phyloP scores from a whole-genome alignment of 2,113 vertebrate genomes.

The Corythornis madagascariensis region DNA sequence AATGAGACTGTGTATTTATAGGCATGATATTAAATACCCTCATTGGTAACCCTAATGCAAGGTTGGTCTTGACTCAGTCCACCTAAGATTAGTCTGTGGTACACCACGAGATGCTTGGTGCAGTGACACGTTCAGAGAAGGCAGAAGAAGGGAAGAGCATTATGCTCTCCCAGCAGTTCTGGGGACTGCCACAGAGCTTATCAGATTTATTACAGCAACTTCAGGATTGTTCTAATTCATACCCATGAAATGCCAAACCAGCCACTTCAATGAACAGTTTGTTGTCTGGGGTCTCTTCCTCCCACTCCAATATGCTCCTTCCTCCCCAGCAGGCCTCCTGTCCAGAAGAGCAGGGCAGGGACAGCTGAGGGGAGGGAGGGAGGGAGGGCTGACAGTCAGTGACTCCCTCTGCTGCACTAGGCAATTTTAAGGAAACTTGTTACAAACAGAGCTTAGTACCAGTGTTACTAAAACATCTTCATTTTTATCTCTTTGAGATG shows the following conservation, averaged over 20 bases:
- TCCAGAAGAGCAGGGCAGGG: accelerated
- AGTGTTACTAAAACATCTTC: background rate
- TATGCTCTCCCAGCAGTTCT: accelerated
- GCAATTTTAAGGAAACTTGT: background rate
- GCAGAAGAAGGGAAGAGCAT: background rate
- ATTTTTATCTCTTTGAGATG: background rate
- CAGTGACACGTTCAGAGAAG: background rate
- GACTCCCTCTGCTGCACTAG: background rate
- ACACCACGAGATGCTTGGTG: background rate
- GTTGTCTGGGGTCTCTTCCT: background rate
- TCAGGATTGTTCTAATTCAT: background rate
- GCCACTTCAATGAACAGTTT: background rate
- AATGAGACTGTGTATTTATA: background rate
- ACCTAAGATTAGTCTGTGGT: background rate
- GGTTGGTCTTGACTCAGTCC: background rate
- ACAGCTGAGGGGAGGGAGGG: background rate
- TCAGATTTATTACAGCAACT: background rate
- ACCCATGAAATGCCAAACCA: background rate
- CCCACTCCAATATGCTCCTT: background rate
- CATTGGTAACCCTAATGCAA: background rate
- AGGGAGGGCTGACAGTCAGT: background rate
- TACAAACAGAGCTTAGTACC: background rate
- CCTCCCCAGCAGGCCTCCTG: background rate
- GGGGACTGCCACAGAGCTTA: background rate
- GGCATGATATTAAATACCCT: background rate